Conservation (phyloP, 2,113 vertebrate genomes). For the Gobiocypris rarus region DNA sequence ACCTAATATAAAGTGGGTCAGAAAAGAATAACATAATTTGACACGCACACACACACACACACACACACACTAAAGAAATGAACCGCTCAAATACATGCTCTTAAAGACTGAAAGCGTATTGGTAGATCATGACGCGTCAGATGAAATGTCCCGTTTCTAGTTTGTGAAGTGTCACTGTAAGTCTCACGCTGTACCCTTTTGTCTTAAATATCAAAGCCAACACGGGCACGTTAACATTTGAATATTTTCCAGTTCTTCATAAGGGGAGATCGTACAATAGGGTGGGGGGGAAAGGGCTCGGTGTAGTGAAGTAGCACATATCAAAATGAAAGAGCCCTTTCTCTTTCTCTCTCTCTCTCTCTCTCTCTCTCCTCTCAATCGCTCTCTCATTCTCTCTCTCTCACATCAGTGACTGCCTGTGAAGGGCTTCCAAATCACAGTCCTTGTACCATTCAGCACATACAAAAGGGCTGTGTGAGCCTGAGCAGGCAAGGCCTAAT, state of each 20-base stretch:
- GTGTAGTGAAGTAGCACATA: constrained; percentile 82
- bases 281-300: constrained; percentile 77
- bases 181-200: constrained; percentile 90
- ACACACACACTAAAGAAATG: constrained; percentile 7
- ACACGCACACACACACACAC: neutral
- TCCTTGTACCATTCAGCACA: constrained; percentile 80
- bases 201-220: constrained; percentile 99
- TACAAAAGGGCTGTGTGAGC: constrained; percentile 78
- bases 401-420: constrained; percentile 69
- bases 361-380: constrained; percentile 21
- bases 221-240: constrained; percentile 94
- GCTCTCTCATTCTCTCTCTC: constrained; percentile 52
- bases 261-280: constrained; percentile 74
- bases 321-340: constrained; percentile 75
- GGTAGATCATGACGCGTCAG: constrained; percentile 76
- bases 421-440: constrained; percentile 75
- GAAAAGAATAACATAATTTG: neutral
- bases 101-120: constrained; percentile 59
- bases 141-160: constrained; percentile 81
- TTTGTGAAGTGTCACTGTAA: constrained; percentile 71
- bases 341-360: constrained; percentile 55
- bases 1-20: too few relatives aligned
- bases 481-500: constrained; percentile 84
- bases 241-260: constrained; percentile 89
- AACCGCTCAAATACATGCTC: constrained; percentile 1